Conservation (phyloP, 2,888 invertebrate genomes). For the Cylloceria caligata region DNA sequence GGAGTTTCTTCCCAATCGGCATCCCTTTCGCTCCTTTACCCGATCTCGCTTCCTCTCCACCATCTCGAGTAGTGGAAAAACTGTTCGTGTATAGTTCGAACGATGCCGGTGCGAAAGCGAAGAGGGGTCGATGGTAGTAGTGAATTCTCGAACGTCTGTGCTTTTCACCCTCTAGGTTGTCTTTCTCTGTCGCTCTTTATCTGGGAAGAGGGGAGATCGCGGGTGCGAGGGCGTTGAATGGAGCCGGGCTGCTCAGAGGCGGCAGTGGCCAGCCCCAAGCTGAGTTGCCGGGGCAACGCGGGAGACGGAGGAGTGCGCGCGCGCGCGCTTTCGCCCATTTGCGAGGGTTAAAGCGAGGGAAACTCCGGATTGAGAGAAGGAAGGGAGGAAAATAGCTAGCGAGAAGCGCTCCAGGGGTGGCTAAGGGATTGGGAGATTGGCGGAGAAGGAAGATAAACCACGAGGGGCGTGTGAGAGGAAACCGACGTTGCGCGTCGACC, state of each 20-base stretch:
- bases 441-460: slow-evolving; percentile 71
- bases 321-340: slow-evolving; percentile 62
- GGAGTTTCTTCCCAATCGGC: slow-evolving; percentile 49
- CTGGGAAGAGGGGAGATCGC: slow-evolving; percentile 61
- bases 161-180: slow-evolving; percentile 34
- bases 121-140: slow-evolving; percentile 9
- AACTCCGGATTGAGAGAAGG: slow-evolving; percentile 10
- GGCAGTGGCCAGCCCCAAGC: slow-evolving; percentile 83
- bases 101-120: slow-evolving; percentile 4
- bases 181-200: slow-evolving; percentile 43
- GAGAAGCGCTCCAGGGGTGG: slow-evolving; percentile 55
- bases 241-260: slow-evolving; percentile 80
- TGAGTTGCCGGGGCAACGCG: slow-evolving; percentile 83
- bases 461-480: slow-evolving; percentile 50
- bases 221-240: slow-evolving; percentile 80
- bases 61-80: slow-evolving; percentile 22
- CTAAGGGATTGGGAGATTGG: slow-evolving; percentile 63
- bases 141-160: slow-evolving; percentile 34
- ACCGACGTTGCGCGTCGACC: slow-evolving; percentile 30
- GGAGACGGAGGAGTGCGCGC: slow-evolving; percentile 77
- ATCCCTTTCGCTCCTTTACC: slow-evolving; percentile 32
- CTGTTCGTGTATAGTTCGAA: slow-evolving; percentile 23
- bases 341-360: slow-evolving; percentile 53
- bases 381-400: slow-evolving; percentile 40
- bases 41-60: neutral